These are phyloP conservation scores for Antedon mediterranea DNA, from an alignment of 53 echinoderm and acorn worm genomes.

Conservation along the genomic window DNA sequence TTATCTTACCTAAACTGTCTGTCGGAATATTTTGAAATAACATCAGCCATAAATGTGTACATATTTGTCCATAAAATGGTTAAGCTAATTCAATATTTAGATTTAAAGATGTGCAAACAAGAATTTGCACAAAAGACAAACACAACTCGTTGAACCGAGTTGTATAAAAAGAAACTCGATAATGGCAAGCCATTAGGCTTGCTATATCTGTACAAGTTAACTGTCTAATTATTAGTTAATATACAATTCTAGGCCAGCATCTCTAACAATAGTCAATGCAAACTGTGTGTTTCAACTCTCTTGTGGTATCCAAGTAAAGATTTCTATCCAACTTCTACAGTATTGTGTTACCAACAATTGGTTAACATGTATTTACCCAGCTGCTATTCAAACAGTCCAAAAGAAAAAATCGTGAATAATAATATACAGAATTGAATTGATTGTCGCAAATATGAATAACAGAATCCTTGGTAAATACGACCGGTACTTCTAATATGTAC, in stretches of 20 bases:
- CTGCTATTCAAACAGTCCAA: not conserved
- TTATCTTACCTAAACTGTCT: not conserved
- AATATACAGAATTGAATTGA: not conserved
- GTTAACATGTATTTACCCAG: not conserved
- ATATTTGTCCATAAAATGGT: not conserved
- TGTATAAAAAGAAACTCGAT: not conserved
- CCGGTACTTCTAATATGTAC: not conserved
- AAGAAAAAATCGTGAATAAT: conserved; percentile 1
- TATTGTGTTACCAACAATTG: not conserved
- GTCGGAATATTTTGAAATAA: not conserved
- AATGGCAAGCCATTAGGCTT: not conserved
- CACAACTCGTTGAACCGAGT: not conserved
- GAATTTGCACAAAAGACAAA: not conserved
- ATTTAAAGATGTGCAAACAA: not conserved
- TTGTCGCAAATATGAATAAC: conserved; percentile 1
- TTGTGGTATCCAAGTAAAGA: not conserved
- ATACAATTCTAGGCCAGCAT: not conserved
- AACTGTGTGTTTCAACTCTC: not conserved
- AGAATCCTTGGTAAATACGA: not conserved
- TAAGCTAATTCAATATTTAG: not conserved
- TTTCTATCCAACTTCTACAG: not conserved
- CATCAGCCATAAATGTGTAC: not conserved
- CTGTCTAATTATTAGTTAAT: not conserved
- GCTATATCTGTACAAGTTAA: not conserved
- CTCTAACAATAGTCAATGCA: not conserved